Percentiles rank a stretch among this genome's conserved stretches.
These are phyloP conservation scores for Panagrolaimus sp. DNA, from an alignment of 1,140 invertebrate genomes.

Conservation along the genomic window DNA sequence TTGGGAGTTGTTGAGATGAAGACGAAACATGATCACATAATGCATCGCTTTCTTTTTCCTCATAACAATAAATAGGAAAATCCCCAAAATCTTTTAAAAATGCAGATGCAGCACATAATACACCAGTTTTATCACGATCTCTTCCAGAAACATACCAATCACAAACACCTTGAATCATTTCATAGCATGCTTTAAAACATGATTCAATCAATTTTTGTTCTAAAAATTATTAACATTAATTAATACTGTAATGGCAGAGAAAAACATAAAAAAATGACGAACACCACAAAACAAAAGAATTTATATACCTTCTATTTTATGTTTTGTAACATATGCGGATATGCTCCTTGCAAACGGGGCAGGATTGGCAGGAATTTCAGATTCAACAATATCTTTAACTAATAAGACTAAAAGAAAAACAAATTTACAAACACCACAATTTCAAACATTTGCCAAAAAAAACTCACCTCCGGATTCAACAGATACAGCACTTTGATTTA, in stretches of 20 bases:
- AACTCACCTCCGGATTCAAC: slow-evolving; percentile 35
- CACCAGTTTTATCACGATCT: slow-evolving; percentile 34
- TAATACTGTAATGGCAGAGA: slow-evolving; percentile 13
- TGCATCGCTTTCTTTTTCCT: not conserved
- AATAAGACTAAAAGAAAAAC: no score
- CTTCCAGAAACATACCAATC: slow-evolving; percentile 40
- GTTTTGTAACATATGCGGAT: no score
- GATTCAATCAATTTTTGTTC: slow-evolving; percentile 52
- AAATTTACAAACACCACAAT: no score
- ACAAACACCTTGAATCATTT: slow-evolving; percentile 39
- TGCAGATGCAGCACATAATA: slow-evolving; percentile 36
- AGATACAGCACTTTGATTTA: slow-evolving; percentile 36
- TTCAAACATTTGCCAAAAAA: not conserved
- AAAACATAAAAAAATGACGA: not conserved
- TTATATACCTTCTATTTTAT: no score
- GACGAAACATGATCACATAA: not conserved
- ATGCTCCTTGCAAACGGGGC: not conserved
- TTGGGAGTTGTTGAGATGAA: slow-evolving; percentile 24
- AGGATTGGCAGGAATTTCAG: slow-evolving; percentile 14
- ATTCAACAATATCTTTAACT: no score
- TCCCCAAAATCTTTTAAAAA: slow-evolving; percentile 52
- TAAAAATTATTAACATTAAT: slow-evolving; percentile 33
- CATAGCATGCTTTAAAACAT: slow-evolving; percentile 45
- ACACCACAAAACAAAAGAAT: no score
- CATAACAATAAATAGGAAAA: slow-evolving; percentile 51